Evolutionary conservation across 2,113 vertebrate genomes (phyloP).

Genomic region (Chloebia gouldiae): DNA sequence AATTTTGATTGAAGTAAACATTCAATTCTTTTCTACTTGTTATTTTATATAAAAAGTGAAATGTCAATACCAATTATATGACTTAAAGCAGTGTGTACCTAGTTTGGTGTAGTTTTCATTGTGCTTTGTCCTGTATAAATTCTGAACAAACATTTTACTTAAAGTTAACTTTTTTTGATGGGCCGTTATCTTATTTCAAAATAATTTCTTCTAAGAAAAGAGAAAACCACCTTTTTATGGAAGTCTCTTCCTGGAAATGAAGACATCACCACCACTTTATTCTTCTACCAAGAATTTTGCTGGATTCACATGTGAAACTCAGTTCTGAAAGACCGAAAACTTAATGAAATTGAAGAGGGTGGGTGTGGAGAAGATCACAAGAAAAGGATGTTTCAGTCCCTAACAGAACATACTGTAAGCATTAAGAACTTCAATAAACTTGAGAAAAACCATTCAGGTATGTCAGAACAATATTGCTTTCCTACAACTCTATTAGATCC

Average conservation of each 20-base stretch:
- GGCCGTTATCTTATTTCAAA: not conserved
- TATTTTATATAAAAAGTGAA: not conserved
- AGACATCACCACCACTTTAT: not conserved
- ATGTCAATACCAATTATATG: not conserved
- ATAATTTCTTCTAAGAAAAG: not conserved
- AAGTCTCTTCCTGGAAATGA: not conserved
- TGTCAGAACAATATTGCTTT: not conserved
- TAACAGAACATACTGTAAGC: not conserved
- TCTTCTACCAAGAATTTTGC: not conserved
- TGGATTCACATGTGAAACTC: not conserved
- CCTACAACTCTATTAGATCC: not conserved
- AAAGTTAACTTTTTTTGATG: not conserved
- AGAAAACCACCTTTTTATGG: not conserved
- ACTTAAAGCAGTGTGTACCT: not conserved
- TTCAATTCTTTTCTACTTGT: not conserved
- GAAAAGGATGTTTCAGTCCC: not conserved
- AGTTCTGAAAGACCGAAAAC: not conserved
- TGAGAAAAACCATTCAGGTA: not conserved
- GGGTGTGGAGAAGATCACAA: fast-evolving
- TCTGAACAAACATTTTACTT: not conserved
- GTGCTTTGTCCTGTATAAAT: not conserved
- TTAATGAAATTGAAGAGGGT: not conserved
- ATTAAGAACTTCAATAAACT: not conserved
- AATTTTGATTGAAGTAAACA: not conserved
- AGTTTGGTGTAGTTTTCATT: not conserved